Base-by-base conservation (phyloP, 1,140 invertebrate genomes). In the Arctopsyche grandis region DNA sequence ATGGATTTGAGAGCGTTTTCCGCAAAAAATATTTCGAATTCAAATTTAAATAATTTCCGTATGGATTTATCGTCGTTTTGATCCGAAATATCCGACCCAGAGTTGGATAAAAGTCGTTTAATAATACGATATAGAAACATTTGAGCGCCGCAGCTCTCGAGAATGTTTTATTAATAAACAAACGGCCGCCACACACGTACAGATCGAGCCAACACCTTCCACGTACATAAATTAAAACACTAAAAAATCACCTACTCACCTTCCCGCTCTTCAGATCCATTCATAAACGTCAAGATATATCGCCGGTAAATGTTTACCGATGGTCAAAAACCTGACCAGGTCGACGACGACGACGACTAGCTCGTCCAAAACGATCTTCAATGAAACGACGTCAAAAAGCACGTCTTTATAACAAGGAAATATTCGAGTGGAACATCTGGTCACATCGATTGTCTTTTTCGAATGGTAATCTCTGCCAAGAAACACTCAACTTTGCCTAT, bases 161-260 rank as follows among this genome's bases (percentile, higher is more conserved):
- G 76, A 73, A 76, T 63, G 69, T 66, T 76, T 79, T 76, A 81
- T 81, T 78, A 80, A 81, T 77, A 81, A 81, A 75, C 80, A 78
- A 77, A 73, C 74, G 66, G 60, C 70, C 78, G 78, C 80, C 80
- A 79, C 80, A 81, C 80, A 79, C 80, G 78, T 76, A 66, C 75
- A 79, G 71, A 81, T 76, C 63, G 46, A 81, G 48, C 80, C 66
- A 63, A 81, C 80, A 79, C 80, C 80, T 81, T 77, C 76, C 71
- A 79, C 66, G 76, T 76, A 81, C 80, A 81, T 81, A 81, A 81
- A 81, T 81, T 81, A 81, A 81, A 81, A 81, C 80, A 77, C 80
- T 81, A 77, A 76, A 81, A 81, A 81, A 79, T 81, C 80, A 81
- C 80, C 80, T 81, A 74, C 71, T 77, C 77, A 77, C 78, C 78